A percentile compares a stretch with the other conserved stretches of the same genome.
These are phyloP conservation scores for Xiphophorus hellerii DNA, from an alignment of 2,113 vertebrate genomes.

Conservation along the genomic window DNA sequence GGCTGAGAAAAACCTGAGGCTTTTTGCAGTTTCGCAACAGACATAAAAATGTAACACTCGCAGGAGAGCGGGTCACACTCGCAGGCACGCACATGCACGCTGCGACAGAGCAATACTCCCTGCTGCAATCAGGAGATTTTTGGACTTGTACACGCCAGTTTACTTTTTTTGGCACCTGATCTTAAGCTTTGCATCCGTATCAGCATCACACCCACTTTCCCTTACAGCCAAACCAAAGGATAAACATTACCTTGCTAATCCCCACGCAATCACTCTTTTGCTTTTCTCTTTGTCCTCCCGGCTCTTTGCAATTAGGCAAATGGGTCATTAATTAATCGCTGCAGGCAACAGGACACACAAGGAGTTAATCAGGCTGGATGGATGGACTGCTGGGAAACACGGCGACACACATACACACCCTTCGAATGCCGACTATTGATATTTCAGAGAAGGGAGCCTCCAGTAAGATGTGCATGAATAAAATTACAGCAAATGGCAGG, in stretches of 20 bases:
- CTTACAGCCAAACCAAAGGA: constrained; percentile 17
- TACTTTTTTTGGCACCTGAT: neutral
- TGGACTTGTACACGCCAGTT: neutral
- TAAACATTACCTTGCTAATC: constrained; percentile 17
- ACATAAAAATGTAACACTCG: constrained; percentile 1
- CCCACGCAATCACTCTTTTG: constrained; percentile 25
- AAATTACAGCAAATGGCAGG: constrained; percentile 56
- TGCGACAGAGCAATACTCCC: constrained; percentile 5
- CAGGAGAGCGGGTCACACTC: constrained; percentile 26
- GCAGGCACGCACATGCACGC: neutral
- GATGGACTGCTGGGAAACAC: constrained; percentile 62
- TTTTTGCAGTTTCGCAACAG: constrained; percentile 42
- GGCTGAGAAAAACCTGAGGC: constrained; percentile 39
- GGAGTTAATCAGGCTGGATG: constrained; percentile 70
- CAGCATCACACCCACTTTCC: constrained; percentile 22
- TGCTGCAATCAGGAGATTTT: constrained; percentile 14
- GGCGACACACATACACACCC: constrained; percentile 18
- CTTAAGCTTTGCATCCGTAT: neutral
- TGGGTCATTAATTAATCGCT: constrained; percentile 77
- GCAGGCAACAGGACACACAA: constrained; percentile 64
- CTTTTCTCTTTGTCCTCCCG: constrained; percentile 52
- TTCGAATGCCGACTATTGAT: constrained; percentile 45
- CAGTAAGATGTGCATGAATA: constrained; percentile 45
- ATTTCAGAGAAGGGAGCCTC: constrained; percentile 59
- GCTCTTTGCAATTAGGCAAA: constrained; percentile 76